Conservation (phyloP, 2,888 invertebrate species). For the Nineta flava region DNA sequence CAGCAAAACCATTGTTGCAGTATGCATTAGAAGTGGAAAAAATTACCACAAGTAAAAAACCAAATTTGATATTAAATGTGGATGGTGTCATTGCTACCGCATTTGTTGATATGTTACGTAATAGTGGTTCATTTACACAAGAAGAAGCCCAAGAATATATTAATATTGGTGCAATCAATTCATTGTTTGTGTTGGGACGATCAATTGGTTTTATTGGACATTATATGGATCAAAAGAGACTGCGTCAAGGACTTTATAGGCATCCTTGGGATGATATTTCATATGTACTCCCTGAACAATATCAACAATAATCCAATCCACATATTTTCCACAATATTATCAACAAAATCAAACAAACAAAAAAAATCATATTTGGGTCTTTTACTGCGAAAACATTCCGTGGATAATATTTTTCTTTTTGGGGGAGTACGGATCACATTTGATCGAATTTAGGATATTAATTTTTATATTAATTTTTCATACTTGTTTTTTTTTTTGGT, state of each 20-base stretch:
- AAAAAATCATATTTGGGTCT: too few relatives aligned
- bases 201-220: slow-evolving; percentile 99
- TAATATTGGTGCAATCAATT: slow-evolving; percentile 94
- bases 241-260: slow-evolving; percentile 97
- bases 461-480: too few relatives aligned
- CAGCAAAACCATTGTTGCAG: slow-evolving; percentile 80
- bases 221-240: slow-evolving; percentile 93
- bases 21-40: slow-evolving; percentile 97
- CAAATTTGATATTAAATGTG: slow-evolving; percentile 98
- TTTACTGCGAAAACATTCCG: too few relatives aligned
- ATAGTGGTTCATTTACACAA: slow-evolving; percentile 85
- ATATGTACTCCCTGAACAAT: slow-evolving; percentile 65
- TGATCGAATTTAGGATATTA: too few relatives aligned
- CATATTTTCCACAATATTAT: too few relatives aligned
- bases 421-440: too few relatives aligned
- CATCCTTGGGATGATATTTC: slow-evolving; percentile 99
- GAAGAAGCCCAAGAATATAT: slow-evolving; percentile 98
- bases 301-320: slow-evolving; percentile 19
- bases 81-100: slow-evolving; percentile 97
- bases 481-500: too few relatives aligned
- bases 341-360: too few relatives aligned
- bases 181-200: slow-evolving; percentile 92
- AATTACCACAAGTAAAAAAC: slow-evolving; percentile 98
- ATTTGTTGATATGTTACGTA: slow-evolving; percentile 90
- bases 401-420: too few relatives aligned